Conservation (phyloP, 2,888 invertebrate species). For the Sthenelais limicola region DNA sequence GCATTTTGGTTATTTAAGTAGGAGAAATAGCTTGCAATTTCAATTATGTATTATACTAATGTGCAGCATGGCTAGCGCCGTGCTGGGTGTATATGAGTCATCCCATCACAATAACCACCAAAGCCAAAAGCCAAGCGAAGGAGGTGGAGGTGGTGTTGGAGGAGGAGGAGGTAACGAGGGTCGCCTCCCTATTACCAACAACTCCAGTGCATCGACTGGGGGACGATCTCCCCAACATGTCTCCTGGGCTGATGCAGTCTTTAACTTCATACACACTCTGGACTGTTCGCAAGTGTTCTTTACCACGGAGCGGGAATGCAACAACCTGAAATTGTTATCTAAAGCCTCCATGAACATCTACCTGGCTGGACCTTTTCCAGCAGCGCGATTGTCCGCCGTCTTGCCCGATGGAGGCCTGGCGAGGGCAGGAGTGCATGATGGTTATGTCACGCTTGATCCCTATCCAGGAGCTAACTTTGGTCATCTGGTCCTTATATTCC, state of each 20-base stretch:
- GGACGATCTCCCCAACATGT: constrained; percentile 49
- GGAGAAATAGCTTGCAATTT: too few relatives aligned
- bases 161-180: neutral
- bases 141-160: too few relatives aligned
- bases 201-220: too few relatives aligned
- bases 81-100: constrained; percentile 11
- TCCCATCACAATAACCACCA: too few relatives aligned
- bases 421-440: constrained; percentile 69
- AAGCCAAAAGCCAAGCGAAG: too few relatives aligned
- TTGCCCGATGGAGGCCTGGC: constrained; percentile 71
- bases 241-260: constrained; percentile 67
- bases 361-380: constrained; percentile 60
- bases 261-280: constrained; percentile 57
- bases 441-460: constrained; percentile 73
- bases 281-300: constrained; percentile 66
- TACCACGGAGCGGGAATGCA: constrained; percentile 67
- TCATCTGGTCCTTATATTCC: constrained; percentile 74
- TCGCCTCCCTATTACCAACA: too few relatives aligned
- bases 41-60: too few relatives aligned
- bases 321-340: constrained; percentile 54
- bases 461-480: constrained; percentile 74
- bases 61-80: too few relatives aligned
- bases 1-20: too few relatives aligned
- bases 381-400: constrained; percentile 61
- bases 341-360: constrained; percentile 63